phyloP scores from a whole-genome alignment of 2,113 vertebrate species.

The Atlantisia rogersi region DNA sequence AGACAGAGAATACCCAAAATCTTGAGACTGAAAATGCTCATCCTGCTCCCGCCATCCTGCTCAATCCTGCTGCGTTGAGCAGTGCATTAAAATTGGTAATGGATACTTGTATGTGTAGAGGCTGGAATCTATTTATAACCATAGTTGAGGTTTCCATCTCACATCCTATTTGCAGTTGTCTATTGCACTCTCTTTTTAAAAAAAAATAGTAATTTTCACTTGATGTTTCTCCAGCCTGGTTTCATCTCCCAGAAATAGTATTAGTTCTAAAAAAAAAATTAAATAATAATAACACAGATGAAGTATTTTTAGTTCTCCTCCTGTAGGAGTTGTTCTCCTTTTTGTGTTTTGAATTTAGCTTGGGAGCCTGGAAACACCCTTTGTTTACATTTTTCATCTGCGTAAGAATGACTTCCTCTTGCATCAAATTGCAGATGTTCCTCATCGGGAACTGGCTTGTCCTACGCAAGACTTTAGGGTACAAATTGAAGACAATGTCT shows the following conservation, averaged over 20 bases:
- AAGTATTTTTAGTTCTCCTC: not conserved
- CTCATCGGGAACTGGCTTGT: not conserved
- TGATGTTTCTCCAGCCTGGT: not conserved
- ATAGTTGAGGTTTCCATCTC: not conserved
- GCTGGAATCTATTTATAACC: not conserved
- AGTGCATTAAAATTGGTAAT: not conserved
- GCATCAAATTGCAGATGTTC: not conserved
- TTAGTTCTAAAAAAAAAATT: not conserved
- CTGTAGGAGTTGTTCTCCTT: not conserved
- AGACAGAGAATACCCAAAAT: not conserved
- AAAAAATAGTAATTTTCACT: slow-evolving; percentile 1
- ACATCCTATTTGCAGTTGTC: not conserved
- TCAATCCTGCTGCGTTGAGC: not conserved
- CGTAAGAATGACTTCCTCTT: not conserved
- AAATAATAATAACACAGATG: not conserved
- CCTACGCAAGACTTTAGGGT: not conserved
- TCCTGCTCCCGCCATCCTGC: not conserved
- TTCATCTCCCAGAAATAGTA: not conserved
- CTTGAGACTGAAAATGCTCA: not conserved
- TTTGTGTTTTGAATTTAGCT: not conserved
- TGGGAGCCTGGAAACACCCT: not conserved
- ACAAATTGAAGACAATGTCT: not conserved
- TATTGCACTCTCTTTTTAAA: not conserved
- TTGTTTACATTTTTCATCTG: not conserved
- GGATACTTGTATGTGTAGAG: not conserved